These are phyloP conservation scores for Aphodius sticticus DNA, from an alignment of 2,888 invertebrate genomes.

Conservation along the genomic window DNA sequence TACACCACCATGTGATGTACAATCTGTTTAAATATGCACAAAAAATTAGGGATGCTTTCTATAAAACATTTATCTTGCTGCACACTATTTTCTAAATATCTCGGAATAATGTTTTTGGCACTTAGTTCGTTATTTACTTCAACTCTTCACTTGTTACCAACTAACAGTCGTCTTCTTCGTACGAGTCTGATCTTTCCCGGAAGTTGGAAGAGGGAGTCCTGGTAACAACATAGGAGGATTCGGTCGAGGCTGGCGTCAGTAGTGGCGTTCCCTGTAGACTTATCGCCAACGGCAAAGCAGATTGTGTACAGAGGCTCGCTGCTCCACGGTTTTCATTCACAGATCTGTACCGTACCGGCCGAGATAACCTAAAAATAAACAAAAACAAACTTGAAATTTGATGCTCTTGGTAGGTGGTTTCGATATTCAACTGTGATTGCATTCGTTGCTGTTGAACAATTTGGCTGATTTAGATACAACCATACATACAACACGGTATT, in stretches of 20 bases:
- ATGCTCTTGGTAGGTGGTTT: background rate
- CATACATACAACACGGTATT: background rate
- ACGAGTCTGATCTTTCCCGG: constrained; percentile 52
- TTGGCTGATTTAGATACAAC: too few species aligned
- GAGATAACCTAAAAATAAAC: constrained; percentile 68
- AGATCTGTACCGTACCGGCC: constrained; percentile 74
- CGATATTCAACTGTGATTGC: background rate
- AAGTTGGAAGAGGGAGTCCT: constrained; percentile 56
- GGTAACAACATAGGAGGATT: constrained; percentile 54
- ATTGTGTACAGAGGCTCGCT: constrained; percentile 74
- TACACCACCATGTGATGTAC: too few species aligned
- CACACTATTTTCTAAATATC: too few species aligned
- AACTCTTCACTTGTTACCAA: background rate
- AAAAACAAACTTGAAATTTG: background rate
- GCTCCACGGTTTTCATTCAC: constrained; percentile 76
- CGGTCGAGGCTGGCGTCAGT: constrained; percentile 56
- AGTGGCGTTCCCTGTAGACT: constrained; percentile 74
- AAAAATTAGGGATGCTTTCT: too few species aligned
- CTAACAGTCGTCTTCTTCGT: constrained; percentile 57
- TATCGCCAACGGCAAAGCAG: constrained; percentile 78
- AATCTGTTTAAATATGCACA: too few species aligned
- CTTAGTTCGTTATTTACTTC: too few species aligned
- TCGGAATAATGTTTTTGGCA: too few species aligned
- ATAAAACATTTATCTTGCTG: too few species aligned
- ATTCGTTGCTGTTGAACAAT: background rate